phyloP scores from a whole-genome alignment of 1,140 invertebrate genomes.

The Adoxophyes honmai region DNA sequence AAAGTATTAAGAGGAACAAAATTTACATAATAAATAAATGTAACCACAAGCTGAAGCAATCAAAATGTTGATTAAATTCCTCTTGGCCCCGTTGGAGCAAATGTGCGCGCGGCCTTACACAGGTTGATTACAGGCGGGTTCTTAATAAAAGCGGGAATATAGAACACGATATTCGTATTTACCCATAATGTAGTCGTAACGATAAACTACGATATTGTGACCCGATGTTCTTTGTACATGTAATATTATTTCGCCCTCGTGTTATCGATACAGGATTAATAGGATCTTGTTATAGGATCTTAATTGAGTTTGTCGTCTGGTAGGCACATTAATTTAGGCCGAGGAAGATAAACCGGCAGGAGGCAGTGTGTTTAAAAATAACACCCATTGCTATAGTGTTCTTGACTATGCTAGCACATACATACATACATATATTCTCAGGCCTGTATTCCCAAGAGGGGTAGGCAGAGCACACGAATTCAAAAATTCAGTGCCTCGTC shows the following conservation, averaged over 20 bases:
- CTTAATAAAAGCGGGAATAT: slow-evolving; percentile 11
- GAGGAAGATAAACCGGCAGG: neutral
- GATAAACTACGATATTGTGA: slow-evolving; percentile 5
- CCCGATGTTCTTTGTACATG: slow-evolving; percentile 9
- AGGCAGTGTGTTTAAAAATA: neutral
- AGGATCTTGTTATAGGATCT: slow-evolving; percentile 14
- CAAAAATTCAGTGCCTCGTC: too few relatives aligned
- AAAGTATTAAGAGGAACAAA: too few relatives aligned
- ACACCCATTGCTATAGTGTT: slow-evolving; percentile 23
- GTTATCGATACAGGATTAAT: slow-evolving; percentile 13
- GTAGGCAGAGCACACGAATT: too few relatives aligned
- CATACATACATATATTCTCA: too few relatives aligned
- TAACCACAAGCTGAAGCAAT: neutral
- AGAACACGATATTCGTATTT: slow-evolving; percentile 9
- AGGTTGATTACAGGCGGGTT: slow-evolving; percentile 11
- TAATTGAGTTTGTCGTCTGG: slow-evolving; percentile 12
- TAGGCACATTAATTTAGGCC: slow-evolving; percentile 7
- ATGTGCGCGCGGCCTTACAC: neutral
- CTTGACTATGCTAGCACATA: slow-evolving; percentile 36
- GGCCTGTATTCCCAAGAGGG: too few relatives aligned
- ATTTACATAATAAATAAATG: too few relatives aligned
- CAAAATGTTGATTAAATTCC: slow-evolving; percentile 12
- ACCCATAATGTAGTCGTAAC: neutral
- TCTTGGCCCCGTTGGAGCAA: neutral
- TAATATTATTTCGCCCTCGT: slow-evolving; percentile 8